Evolutionary conservation across 1,140 invertebrate species (phyloP).

Genomic region (Drosophila aff.): DNA sequence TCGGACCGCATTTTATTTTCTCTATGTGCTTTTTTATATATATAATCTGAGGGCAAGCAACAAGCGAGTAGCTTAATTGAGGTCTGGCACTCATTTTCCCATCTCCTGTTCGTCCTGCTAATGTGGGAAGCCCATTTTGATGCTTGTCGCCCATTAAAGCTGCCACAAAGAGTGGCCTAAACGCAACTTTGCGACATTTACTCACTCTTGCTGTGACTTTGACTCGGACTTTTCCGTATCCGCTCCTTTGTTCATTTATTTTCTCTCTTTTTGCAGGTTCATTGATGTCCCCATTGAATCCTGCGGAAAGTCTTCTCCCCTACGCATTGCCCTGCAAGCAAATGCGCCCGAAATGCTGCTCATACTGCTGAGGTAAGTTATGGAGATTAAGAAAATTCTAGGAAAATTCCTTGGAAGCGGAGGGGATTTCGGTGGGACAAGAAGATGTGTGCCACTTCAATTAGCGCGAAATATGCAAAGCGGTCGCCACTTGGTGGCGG

Average conservation of each 20-base stretch:
- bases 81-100: slow-evolving; percentile 38
- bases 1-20: not conserved
- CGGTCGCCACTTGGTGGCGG: slow-evolving; percentile 59
- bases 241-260: slow-evolving; percentile 10
- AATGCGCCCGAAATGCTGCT: slow-evolving; percentile 90
- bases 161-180: slow-evolving; percentile 51
- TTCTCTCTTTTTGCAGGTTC: slow-evolving; percentile 86
- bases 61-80: slow-evolving; percentile 63
- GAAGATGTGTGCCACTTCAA: slow-evolving; percentile 60
- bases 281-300: slow-evolving; percentile 92
- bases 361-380: slow-evolving; percentile 87
- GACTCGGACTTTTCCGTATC: slow-evolving; percentile 18
- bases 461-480: slow-evolving; percentile 77
- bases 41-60: slow-evolving; percentile 23
- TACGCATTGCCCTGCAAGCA: slow-evolving; percentile 90
- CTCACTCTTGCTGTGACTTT: slow-evolving; percentile 8
- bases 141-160: slow-evolving; percentile 60
- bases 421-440: not conserved
- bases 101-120: slow-evolving; percentile 34
- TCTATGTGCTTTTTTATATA: not conserved
- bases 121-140: slow-evolving; percentile 47
- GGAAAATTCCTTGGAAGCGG: not conserved
- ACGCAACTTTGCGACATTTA: slow-evolving; percentile 42
- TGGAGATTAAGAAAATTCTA: not conserved
- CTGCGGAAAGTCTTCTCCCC: slow-evolving; percentile 89